Percentiles rank a stretch among this genome's conserved stretches.
Conservation (phyloP, 2,888 invertebrate species). For the Hypomecis punctinalis region DNA sequence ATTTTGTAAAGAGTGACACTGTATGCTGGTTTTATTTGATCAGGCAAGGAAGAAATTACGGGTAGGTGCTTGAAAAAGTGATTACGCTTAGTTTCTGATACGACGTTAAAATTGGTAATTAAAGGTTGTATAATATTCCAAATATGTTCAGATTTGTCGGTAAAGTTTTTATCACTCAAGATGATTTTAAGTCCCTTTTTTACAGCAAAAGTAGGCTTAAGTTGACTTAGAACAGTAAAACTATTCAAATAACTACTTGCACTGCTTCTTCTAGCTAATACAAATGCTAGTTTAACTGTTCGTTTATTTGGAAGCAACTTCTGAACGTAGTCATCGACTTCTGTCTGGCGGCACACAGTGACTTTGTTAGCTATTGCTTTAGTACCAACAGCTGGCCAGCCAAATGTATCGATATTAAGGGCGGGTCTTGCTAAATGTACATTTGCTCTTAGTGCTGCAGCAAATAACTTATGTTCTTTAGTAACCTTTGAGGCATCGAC, state of each 20-base stretch:
- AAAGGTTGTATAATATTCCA: constrained; percentile 58
- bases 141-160: constrained; percentile 42
- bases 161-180: constrained; percentile 31
- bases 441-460: constrained; percentile 55
- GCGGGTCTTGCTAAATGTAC: constrained; percentile 54
- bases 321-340: constrained; percentile 46
- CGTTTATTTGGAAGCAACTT: constrained; percentile 51
- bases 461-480: constrained; percentile 39
- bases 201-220: constrained; percentile 53
- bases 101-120: constrained; percentile 45
- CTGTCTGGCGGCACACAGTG: constrained; percentile 47
- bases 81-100: constrained; percentile 24
- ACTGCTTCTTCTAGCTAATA: constrained; percentile 49
- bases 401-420: constrained; percentile 50
- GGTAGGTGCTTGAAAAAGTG: neutral
- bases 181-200: constrained; percentile 52
- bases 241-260: constrained; percentile 39
- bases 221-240: constrained; percentile 45
- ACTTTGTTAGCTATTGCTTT: constrained; percentile 61
- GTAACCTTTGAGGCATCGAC: constrained; percentile 33
- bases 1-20: constrained; percentile 50
- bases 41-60: constrained; percentile 47
- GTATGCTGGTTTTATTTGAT: constrained; percentile 54
- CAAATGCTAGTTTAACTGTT: constrained; percentile 53
- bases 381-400: constrained; percentile 57